Conservation (phyloP, 2,797 vertebrate genomes). For the Lepidocolaptes lacrymiger region DNA sequence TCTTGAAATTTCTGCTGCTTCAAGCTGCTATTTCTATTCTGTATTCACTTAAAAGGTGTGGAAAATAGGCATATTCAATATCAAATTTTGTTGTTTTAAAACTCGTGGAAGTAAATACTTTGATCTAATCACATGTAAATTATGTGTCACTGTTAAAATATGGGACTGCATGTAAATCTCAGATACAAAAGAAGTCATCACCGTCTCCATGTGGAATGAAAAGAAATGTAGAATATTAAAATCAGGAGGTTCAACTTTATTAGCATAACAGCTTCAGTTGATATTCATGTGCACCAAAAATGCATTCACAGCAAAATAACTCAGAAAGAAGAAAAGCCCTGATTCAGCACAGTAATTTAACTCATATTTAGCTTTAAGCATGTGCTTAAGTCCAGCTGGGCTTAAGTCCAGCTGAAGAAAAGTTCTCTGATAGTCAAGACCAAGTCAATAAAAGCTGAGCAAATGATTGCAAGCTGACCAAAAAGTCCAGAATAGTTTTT, state of each 20-base stretch:
- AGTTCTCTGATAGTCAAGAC: neutral
- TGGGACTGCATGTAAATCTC: conserved; percentile 68
- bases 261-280: conserved; percentile 66
- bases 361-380: conserved; percentile 32
- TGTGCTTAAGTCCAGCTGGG: conserved; percentile 37
- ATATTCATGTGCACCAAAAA: conserved; percentile 64
- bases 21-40: conserved; percentile 60
- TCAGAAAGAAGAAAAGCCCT: conserved; percentile 62
- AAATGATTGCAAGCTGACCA: neutral
- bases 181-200: conserved; percentile 71
- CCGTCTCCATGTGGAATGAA: conserved; percentile 61
- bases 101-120: conserved; percentile 67
- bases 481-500: neutral
- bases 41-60: conserved; percentile 62
- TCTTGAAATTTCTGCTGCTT: conserved; percentile 65
- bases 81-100: conserved; percentile 71
- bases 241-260: conserved; percentile 59
- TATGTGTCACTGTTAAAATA: conserved; percentile 73
- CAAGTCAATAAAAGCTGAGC: conserved; percentile 11
- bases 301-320: conserved; percentile 68
- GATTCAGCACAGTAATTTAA: conserved; percentile 65
- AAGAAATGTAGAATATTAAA: conserved; percentile 72
- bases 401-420: conserved; percentile 41
- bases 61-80: conserved; percentile 62
- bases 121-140: conserved; percentile 76